Evolutionary conservation across 1,140 invertebrate genomes (phyloP).

Genomic region (Hylaeus volcanicus): DNA sequence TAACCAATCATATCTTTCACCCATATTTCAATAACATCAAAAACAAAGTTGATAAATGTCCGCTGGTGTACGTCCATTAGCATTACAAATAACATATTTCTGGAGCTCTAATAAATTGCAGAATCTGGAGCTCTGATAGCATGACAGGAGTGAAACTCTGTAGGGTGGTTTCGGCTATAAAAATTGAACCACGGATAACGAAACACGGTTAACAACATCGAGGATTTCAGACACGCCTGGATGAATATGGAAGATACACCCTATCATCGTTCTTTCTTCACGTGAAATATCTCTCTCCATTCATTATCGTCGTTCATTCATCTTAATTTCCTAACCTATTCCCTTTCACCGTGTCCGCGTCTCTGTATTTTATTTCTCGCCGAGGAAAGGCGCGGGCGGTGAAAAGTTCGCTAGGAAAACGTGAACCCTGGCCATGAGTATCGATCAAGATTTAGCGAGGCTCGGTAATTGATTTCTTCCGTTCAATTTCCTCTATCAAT

Average conservation of each 20-base stretch:
- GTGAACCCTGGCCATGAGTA: conserved; percentile 4
- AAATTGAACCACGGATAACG: neutral
- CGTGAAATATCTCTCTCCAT: conserved; percentile 22
- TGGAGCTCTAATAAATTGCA: no score
- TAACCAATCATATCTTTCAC: no score
- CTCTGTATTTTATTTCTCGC: conserved; percentile 7
- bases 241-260: no score
- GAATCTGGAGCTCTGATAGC: no score
- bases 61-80: no score
- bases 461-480: conserved; percentile 59
- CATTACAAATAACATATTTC: no score
- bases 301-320: conserved; percentile 37
- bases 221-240: no score
- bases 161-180: no score
- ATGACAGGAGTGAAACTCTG: no score
- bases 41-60: no score
- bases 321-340: conserved; percentile 36
- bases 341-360: neutral
- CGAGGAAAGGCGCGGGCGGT: neutral
- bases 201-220: neutral
- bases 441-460: conserved; percentile 30
- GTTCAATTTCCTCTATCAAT: conserved; percentile 61
- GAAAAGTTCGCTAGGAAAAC: neutral
- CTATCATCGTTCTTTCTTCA: neutral
- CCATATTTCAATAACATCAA: no score